phyloP scores from a whole-genome alignment of 2,797 vertebrate species.

The Kryptopterus vitreolus region DNA sequence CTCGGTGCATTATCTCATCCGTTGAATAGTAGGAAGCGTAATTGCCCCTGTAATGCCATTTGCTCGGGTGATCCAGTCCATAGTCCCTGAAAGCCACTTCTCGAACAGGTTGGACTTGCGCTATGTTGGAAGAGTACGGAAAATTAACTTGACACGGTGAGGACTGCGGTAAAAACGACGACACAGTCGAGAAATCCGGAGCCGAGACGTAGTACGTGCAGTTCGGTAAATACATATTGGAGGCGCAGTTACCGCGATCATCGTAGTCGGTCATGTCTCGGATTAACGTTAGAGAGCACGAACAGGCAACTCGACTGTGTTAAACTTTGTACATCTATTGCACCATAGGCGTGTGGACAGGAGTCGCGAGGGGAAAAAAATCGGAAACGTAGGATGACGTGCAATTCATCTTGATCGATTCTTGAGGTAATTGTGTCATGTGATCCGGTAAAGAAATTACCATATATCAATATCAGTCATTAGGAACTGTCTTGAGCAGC shows the following conservation, averaged over 20 bases:
- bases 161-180: conserved; percentile 92
- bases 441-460: conserved; percentile 97
- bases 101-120: conserved; percentile 93
- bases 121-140: conserved; percentile 92
- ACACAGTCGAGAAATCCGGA: conserved; percentile 93
- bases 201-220: conserved; percentile 96
- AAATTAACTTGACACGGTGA: conserved; percentile 97
- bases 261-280: conserved; percentile 99
- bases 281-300: conserved; percentile 67
- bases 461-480: conserved; percentile 99
- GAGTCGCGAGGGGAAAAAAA: conserved; percentile 88
- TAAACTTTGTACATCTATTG: conserved; percentile 98
- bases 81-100: conserved; percentile 98
- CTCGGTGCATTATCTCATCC: conserved; percentile 95
- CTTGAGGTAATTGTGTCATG: conserved; percentile 99
- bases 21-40: conserved; percentile 94
- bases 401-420: conserved; percentile 99
- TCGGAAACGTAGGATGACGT: conserved; percentile 97
- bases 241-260: conserved; percentile 89
- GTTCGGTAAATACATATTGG: conserved; percentile 97
- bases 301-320: conserved; percentile 75
- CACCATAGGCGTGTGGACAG: conserved; percentile 87
- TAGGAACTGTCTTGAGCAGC: conserved; percentile 79
- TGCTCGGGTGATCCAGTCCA: conserved; percentile 91
- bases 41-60: conserved; percentile 95